Evolutionary conservation across 2,113 vertebrate species (phyloP).

Genomic region (Hippopotamus amphibius): DNA sequence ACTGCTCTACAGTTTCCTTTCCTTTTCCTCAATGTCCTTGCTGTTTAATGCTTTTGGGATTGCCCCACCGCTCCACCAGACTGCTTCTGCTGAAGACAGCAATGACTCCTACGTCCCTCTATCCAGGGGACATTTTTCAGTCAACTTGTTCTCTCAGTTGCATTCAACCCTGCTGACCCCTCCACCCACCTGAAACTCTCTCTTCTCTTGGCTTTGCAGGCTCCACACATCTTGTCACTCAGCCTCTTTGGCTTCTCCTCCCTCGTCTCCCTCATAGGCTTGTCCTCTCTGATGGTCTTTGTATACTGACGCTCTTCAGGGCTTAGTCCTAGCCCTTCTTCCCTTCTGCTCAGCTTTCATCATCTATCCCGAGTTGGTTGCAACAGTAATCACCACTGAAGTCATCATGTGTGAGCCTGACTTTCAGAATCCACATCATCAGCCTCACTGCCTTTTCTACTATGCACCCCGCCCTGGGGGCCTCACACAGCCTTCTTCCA

Average conservation of each 20-base stretch:
- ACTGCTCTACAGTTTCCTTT: not conserved
- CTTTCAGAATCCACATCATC: not conserved
- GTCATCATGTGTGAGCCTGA: not conserved
- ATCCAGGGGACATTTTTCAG: not conserved
- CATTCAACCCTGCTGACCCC: not conserved
- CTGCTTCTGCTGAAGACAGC: not conserved
- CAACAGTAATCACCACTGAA: not conserved
- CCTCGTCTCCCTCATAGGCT: not conserved
- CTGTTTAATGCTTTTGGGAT: not conserved
- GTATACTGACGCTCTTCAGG: no score
- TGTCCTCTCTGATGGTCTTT: not conserved
- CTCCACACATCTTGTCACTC: not conserved
- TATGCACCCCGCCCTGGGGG: accelerated
- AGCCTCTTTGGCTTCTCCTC: not conserved
- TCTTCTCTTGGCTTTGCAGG: not conserved
- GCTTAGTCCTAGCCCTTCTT: not conserved
- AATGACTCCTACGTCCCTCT: not conserved
- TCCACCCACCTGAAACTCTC: not conserved
- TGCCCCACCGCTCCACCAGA: not conserved
- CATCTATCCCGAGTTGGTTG: not conserved
- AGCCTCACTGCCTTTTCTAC: not conserved
- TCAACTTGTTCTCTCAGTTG: not conserved
- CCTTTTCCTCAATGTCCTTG: not conserved
- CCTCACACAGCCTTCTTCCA: not conserved
- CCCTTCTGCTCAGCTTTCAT: not conserved